A percentile compares a stretch with the other conserved stretches of the same genome.
Evolutionary conservation across 2,113 vertebrate genomes (phyloP).

Genomic region (Amphilophus citrinellus): DNA sequence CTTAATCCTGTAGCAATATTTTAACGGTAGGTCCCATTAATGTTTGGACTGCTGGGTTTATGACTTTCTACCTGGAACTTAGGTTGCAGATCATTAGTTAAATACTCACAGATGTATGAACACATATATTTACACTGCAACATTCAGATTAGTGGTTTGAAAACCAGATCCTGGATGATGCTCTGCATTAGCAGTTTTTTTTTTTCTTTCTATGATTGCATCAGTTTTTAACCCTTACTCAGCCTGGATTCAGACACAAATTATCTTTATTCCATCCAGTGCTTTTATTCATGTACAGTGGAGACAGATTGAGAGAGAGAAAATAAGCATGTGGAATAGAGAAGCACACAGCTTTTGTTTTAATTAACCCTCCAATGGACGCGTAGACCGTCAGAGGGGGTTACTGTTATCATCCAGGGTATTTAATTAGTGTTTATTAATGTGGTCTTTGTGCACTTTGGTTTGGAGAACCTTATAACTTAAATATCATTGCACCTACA

Average conservation of each 20-base stretch:
- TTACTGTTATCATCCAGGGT: background rate
- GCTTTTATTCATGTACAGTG: background rate
- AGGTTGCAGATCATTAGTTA: background rate
- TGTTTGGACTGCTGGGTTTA: background rate
- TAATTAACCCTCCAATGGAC: slow-evolving; percentile 31
- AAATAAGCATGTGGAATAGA: slow-evolving; percentile 27
- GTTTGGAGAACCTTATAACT: slow-evolving; percentile 26
- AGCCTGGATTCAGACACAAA: background rate
- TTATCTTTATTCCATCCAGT: background rate
- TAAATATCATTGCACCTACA: background rate
- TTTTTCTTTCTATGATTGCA: background rate
- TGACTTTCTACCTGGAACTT: background rate
- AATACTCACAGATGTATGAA: background rate
- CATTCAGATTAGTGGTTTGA: background rate
- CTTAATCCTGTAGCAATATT: background rate
- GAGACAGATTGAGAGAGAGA: slow-evolving; percentile 26
- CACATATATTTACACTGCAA: background rate
- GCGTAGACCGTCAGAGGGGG: background rate
- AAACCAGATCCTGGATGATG: background rate
- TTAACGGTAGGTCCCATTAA: background rate
- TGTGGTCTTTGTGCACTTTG: background rate
- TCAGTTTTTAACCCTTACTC: background rate
- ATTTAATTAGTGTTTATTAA: slow-evolving; percentile 17
- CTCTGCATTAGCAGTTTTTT: background rate
- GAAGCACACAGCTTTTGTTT: slow-evolving; percentile 12